phyloP scores from a whole-genome alignment of 2,113 vertebrate genomes.

The Muntiacus muntjak region DNA sequence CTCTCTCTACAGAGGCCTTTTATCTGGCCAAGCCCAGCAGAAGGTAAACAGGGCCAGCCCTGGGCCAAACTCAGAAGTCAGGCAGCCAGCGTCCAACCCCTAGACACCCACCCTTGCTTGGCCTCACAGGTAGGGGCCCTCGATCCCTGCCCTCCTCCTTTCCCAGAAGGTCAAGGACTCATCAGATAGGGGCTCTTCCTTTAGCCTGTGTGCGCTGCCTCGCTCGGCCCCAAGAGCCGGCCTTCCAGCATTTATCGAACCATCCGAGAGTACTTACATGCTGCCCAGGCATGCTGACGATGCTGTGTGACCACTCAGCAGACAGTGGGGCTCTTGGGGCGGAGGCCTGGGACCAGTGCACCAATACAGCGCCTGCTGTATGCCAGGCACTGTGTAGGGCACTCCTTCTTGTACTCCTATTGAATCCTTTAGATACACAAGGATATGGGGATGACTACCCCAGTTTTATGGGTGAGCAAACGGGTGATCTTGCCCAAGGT shows the following conservation, averaged over 20 bases:
- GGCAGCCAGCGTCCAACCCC: neutral
- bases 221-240: neutral
- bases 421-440: neutral
- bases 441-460: neutral
- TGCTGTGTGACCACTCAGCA: neutral
- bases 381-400: neutral
- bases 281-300: neutral
- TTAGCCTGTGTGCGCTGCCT: neutral
- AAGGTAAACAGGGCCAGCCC: neutral
- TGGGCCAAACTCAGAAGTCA: neutral
- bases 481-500: neutral
- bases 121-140: neutral
- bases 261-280: too few species aligned
- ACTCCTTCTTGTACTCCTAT: neutral
- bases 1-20: slow-evolving; percentile 3
- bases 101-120: neutral
- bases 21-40: neutral
- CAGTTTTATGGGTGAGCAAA: neutral
- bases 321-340: neutral
- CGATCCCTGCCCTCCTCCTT: neutral
- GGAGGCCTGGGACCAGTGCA: neutral
- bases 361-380: neutral
- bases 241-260: neutral
- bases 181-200: neutral
- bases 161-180: neutral